Percentiles rank a stretch among this genome's conserved stretches.
Evolutionary conservation across 2,888 invertebrate species (phyloP).

Genomic region (Lasioglossum villosulum): DNA sequence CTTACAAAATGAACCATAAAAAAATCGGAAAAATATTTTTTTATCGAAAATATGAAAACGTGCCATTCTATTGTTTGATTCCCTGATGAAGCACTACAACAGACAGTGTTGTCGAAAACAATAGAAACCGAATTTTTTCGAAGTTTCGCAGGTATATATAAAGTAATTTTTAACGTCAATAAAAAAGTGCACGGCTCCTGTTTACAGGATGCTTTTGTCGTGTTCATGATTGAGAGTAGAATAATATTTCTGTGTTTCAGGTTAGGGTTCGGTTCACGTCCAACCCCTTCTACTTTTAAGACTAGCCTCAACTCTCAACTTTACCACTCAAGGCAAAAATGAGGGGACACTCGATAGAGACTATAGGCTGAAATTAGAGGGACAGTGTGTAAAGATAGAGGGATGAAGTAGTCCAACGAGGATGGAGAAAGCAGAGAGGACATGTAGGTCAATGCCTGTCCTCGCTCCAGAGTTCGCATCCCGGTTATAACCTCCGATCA

Average conservation of each 20-base stretch:
- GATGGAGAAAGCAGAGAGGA: conserved; percentile 62
- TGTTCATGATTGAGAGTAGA: no score
- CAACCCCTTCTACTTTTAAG: neutral
- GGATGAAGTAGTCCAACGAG: conserved; percentile 28
- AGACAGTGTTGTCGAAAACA: no score
- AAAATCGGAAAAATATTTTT: no score
- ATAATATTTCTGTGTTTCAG: neutral
- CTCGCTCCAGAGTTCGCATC: conserved; percentile 73
- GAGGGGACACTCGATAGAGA: neutral
- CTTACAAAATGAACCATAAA: no score
- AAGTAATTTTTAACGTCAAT: no score
- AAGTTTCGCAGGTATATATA: no score
- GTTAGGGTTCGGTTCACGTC: neutral
- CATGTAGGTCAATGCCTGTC: conserved; percentile 72
- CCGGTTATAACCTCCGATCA: conserved; percentile 68
- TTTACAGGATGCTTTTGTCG: no score
- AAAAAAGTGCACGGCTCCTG: no score
- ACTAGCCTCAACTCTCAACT: neutral
- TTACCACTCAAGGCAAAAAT: neutral
- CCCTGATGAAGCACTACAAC: no score
- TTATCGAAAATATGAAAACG: no score
- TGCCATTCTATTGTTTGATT: no score
- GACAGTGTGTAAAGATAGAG: neutral
- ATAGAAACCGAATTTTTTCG: no score
- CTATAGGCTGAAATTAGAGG: neutral